These are phyloP conservation scores for Plectrocnemia conspersa DNA, from an alignment of 1,140 invertebrate species.

Conservation along the genomic window DNA sequence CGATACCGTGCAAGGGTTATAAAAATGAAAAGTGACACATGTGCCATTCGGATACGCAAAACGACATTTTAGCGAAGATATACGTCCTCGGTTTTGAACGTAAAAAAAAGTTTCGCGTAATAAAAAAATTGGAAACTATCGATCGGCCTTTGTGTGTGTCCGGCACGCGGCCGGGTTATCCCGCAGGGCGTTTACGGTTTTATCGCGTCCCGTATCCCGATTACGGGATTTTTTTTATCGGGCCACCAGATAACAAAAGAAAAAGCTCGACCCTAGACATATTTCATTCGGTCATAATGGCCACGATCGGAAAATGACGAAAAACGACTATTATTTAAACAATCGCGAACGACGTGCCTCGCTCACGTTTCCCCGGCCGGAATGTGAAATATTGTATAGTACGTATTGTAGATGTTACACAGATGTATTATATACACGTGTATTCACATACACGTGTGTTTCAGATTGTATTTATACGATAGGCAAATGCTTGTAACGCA, in stretches of 20 bases:
- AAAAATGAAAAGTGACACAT: conserved; percentile 1
- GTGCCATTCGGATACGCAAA: neutral
- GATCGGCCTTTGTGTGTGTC: neutral
- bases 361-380: neutral
- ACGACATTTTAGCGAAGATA: neutral
- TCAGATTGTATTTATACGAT: too few species aligned
- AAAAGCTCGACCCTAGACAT: conserved; percentile 12
- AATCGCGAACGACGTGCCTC: conserved; percentile 12
- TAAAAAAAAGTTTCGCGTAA: conserved; percentile 8
- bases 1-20: too few species aligned
- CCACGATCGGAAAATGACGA: conserved; percentile 19
- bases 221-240: conserved; percentile 18
- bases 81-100: neutral
- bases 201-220: conserved; percentile 9
- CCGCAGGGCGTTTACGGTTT: conserved; percentile 13
- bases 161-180: neutral
- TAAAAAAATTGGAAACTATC: conserved; percentile 5
- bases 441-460: too few species aligned
- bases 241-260: conserved; percentile 16
- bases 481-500: too few species aligned
- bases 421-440: too few species aligned
- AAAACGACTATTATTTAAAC: conserved; percentile 8
- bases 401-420: too few species aligned
- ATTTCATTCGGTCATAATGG: conserved; percentile 22
- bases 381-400: neutral